Conservation (phyloP, 2,888 invertebrate species). For the Drosophila neutralis region DNA sequence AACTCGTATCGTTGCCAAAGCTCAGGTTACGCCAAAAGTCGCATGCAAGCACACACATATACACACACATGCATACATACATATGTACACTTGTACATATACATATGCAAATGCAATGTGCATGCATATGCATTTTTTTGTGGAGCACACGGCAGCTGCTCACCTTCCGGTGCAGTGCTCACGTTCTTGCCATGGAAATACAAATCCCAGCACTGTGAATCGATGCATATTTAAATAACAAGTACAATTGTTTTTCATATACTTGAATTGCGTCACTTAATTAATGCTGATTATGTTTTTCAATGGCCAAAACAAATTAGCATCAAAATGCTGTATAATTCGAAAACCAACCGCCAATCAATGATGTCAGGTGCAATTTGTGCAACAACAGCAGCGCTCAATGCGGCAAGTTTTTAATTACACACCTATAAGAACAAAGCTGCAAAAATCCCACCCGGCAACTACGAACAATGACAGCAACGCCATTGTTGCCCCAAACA, state of each 20-base stretch:
- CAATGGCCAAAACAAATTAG: slow-evolving; percentile 28
- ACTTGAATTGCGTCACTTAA: slow-evolving; percentile 14
- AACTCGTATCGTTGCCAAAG: slow-evolving; percentile 25
- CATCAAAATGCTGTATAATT: slow-evolving; percentile 15
- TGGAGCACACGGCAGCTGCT: slow-evolving; percentile 34
- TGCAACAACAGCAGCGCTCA: slow-evolving; percentile 3
- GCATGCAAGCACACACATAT: neutral
- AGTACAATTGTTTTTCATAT: slow-evolving; percentile 8
- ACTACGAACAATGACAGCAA: neutral
- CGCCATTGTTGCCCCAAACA: slow-evolving; percentile 11
- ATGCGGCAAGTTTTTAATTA: slow-evolving; percentile 43
- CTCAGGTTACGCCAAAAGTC: slow-evolving; percentile 15
- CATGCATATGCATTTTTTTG: slow-evolving; percentile 49
- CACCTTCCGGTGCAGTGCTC: slow-evolving; percentile 26
- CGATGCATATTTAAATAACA: slow-evolving; percentile 45
- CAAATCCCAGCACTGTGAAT: slow-evolving; percentile 24
- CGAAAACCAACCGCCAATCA: slow-evolving; percentile 10
- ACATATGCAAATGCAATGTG: slow-evolving; percentile 11
- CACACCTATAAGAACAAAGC: slow-evolving; percentile 11
- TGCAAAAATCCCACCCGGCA: slow-evolving; percentile 8
- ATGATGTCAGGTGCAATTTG: slow-evolving; percentile 19
- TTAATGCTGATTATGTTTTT: slow-evolving; percentile 10
- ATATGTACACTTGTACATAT: neutral
- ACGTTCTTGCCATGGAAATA: slow-evolving; percentile 32
- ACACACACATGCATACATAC: neutral